A percentile compares a stretch with the other conserved stretches of the same genome.
These are phyloP conservation scores for Crenichthys baileyi DNA, from an alignment of 2,797 vertebrate species.

Conservation along the genomic window DNA sequence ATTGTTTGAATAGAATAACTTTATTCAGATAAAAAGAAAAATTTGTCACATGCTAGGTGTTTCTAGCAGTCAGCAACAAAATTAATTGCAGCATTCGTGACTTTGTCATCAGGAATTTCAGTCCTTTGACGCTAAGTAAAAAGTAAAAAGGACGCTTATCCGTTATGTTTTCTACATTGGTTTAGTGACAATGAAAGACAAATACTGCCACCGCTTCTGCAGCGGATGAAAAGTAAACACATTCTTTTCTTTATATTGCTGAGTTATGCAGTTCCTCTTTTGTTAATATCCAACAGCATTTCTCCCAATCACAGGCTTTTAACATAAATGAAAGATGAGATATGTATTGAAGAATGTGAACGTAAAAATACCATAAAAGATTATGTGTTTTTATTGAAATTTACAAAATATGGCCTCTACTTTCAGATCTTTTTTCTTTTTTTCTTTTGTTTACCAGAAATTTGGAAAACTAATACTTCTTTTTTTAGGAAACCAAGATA, in stretches of 20 bases:
- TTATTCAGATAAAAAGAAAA: neutral
- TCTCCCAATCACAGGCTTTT: constrained; percentile 13
- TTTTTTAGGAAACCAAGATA: neutral
- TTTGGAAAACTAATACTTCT: neutral
- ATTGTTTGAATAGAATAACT: neutral
- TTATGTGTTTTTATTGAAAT: constrained; percentile 5
- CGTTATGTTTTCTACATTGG: neutral
- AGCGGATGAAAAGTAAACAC: constrained; percentile 5
- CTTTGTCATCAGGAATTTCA: neutral
- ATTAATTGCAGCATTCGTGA: neutral
- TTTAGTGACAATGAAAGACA: constrained; percentile 15
- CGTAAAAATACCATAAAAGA: constrained; percentile 10
- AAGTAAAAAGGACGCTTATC: neutral
- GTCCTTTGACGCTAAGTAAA: neutral
- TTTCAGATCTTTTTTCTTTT: neutral
- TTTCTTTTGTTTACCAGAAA: constrained; percentile 5
- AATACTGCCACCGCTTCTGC: neutral
- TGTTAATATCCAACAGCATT: neutral
- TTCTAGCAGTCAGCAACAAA: neutral
- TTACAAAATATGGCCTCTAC: neutral
- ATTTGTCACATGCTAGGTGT: neutral
- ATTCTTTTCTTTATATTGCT: constrained; percentile 15
- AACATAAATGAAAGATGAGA: neutral
- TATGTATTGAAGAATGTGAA: neutral
- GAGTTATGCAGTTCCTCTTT: constrained; percentile 11